These are phyloP conservation scores for Oxytorus armatus DNA, from an alignment of 2,888 invertebrate species.

Conservation along the genomic window DNA sequence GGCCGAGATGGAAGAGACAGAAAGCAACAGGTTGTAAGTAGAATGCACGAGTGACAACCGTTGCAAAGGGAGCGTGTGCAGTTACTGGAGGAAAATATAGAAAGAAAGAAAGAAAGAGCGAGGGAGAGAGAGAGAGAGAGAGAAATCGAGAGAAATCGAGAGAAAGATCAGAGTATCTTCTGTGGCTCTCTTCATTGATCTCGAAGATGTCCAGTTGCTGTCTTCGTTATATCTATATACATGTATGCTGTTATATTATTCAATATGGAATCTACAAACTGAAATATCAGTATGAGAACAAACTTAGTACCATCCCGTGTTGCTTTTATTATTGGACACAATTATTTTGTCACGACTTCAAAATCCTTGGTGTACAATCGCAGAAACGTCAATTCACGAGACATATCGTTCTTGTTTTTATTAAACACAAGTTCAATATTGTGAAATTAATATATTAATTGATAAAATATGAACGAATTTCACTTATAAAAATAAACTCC, in stretches of 20 bases:
- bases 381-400: too few relatives aligned
- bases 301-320: neutral
- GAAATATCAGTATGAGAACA: neutral
- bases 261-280: neutral
- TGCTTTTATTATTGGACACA: too few relatives aligned
- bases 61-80: constrained; percentile 65
- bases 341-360: too few relatives aligned
- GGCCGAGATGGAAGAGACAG: constrained; percentile 76
- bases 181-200: constrained; percentile 42
- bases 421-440: too few relatives aligned
- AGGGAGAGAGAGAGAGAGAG: constrained; percentile 21
- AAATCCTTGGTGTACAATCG: too few relatives aligned
- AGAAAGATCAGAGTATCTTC: constrained; percentile 11
- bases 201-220: constrained; percentile 65
- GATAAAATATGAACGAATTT: too few relatives aligned
- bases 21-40: constrained; percentile 83
- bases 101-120: too few relatives aligned
- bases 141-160: constrained; percentile 14
- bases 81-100: constrained; percentile 51
- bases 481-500: too few relatives aligned
- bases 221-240: constrained; percentile 42
- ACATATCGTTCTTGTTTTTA: too few relatives aligned
- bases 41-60: constrained; percentile 81
- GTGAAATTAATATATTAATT: too few relatives aligned
- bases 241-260: neutral